phyloP scores from a whole-genome alignment of 2,113 vertebrate genomes.

The Notothenia rossii region DNA sequence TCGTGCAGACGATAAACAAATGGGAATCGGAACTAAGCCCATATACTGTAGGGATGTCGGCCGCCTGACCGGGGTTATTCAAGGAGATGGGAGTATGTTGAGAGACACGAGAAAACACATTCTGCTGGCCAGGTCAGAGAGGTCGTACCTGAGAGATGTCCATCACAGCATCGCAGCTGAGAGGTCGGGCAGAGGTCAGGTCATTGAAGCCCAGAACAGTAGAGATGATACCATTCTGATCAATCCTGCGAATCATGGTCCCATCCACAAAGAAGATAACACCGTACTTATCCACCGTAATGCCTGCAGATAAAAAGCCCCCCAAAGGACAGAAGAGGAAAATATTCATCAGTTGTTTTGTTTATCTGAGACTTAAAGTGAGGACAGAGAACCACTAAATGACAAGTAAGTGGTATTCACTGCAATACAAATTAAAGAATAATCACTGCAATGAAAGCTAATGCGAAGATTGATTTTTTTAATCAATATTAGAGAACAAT shows the following conservation, averaged over 20 bases:
- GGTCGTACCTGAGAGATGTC: conserved; percentile 94
- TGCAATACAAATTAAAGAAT: conserved; percentile 49
- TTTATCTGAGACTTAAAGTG: conserved; percentile 52
- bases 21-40: conserved; percentile 15
- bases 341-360: conserved; percentile 47
- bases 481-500: conserved; percentile 65
- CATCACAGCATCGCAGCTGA: conserved; percentile 98
- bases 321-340: conserved; percentile 15
- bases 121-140: conserved; percentile 20
- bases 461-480: conserved; percentile 54
- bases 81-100: conserved; percentile 18
- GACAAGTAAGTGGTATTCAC: conserved; percentile 45
- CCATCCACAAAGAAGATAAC: conserved; percentile 98
- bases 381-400: conserved; percentile 32
- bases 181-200: conserved; percentile 94
- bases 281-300: conserved; percentile 96
- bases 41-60: conserved; percentile 5
- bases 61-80: conserved; percentile 24
- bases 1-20: conserved; percentile 3
- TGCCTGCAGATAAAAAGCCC: conserved; percentile 84
- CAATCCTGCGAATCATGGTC: conserved; percentile 95
- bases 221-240: conserved; percentile 98
- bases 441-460: conserved; percentile 56
- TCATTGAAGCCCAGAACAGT: conserved; percentile 97
- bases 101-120: conserved; percentile 33